A percentile compares a stretch with the other conserved stretches of the same genome.
Conservation (phyloP, 2,888 invertebrate genomes). For the Drosophila subquinaria region DNA sequence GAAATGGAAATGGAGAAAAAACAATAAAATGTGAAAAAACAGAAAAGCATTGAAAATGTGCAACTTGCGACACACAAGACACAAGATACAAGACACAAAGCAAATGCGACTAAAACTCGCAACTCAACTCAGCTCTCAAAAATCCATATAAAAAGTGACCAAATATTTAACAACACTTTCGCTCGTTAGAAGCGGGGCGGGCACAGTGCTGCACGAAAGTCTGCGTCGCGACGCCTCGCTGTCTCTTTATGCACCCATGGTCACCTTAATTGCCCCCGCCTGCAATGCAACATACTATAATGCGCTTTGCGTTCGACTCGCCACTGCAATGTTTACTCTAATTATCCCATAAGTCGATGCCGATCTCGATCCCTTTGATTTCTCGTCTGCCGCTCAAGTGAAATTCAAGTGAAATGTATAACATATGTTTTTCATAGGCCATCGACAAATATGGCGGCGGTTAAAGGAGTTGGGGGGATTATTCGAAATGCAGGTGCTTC, state of each 20-base stretch:
- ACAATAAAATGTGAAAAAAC: constrained; percentile 62
- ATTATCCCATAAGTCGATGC: constrained; percentile 58
- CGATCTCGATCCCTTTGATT: constrained; percentile 52
- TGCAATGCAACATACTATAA: constrained; percentile 44
- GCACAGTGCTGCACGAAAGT: constrained; percentile 53
- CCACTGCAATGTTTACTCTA: constrained; percentile 58
- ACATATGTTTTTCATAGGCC: constrained; percentile 25
- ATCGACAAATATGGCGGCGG: constrained; percentile 1
- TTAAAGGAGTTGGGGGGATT: not conserved
- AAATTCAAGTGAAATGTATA: constrained; percentile 64
- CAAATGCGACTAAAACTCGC: constrained; percentile 40
- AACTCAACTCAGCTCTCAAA: constrained; percentile 15
- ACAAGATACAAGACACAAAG: constrained; percentile 25
- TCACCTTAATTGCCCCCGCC: constrained; percentile 64
- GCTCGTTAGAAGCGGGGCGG: constrained; percentile 80
- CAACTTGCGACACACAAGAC: constrained; percentile 35
- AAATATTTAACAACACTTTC: constrained; percentile 79
- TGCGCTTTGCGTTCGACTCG: constrained; percentile 63
- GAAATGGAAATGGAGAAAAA: constrained; percentile 49
- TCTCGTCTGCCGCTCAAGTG: constrained; percentile 50
- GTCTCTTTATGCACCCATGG: constrained; percentile 64
- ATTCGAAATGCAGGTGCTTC: constrained; percentile 6
- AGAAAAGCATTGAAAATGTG: constrained; percentile 53
- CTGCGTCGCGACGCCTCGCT: constrained; percentile 30
- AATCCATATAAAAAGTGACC: constrained; percentile 34